Conservation (phyloP, 2,888 invertebrate species). For the Drosophila mayaguana region DNA sequence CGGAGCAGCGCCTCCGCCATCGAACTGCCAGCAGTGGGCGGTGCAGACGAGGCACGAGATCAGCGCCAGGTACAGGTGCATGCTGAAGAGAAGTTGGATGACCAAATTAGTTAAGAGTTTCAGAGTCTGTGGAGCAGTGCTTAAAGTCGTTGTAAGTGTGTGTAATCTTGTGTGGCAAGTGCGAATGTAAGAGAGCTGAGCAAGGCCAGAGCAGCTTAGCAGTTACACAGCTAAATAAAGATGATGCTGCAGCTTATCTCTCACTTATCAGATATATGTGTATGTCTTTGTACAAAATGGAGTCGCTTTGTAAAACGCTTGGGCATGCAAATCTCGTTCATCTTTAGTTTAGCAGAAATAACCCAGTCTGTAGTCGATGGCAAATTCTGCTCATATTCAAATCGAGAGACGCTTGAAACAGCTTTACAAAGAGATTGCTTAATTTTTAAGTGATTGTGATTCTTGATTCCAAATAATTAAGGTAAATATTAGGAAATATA, state of each 20-base stretch:
- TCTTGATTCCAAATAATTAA: too few relatives aligned
- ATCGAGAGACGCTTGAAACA: too few relatives aligned
- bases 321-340: too few relatives aligned
- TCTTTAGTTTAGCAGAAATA: too few relatives aligned
- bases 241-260: background rate
- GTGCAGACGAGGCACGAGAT: conserved; percentile 83
- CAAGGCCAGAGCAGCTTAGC: background rate
- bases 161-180: background rate
- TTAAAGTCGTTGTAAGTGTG: background rate
- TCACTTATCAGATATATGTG: background rate
- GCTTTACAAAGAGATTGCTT: too few relatives aligned
- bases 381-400: too few relatives aligned
- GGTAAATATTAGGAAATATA: too few relatives aligned
- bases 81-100: conserved; percentile 34
- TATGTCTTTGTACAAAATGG: too few relatives aligned
- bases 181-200: background rate
- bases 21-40: conserved; percentile 85
- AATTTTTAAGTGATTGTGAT: too few relatives aligned
- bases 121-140: background rate
- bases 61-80: conserved; percentile 81
- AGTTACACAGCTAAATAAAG: background rate
- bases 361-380: too few relatives aligned
- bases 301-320: too few relatives aligned
- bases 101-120: background rate
- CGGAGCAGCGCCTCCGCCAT: conserved; percentile 72